Percentiles rank a stretch among this genome's conserved stretches.
These are phyloP conservation scores for Drosophila nasuta DNA, from an alignment of 1,140 invertebrate species.

Conservation along the genomic window DNA sequence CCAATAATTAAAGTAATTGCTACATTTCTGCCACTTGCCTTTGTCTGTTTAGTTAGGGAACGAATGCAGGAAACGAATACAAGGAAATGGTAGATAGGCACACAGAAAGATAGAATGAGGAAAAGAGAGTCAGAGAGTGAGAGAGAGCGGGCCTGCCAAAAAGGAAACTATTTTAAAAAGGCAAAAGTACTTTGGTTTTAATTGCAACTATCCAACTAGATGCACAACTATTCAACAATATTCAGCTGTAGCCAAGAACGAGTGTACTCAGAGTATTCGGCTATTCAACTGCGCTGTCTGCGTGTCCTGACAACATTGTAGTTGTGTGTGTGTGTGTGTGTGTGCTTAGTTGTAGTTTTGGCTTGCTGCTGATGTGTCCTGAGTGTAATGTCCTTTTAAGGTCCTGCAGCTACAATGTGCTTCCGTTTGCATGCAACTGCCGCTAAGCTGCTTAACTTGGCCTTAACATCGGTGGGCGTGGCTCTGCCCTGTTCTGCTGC, in stretches of 20 bases:
- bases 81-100: neutral
- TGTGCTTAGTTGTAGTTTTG: slow-evolving; percentile 37
- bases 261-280: slow-evolving; percentile 15
- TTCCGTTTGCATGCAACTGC: slow-evolving; percentile 76
- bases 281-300: slow-evolving; percentile 49
- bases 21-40: slow-evolving; percentile 79
- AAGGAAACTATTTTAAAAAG: slow-evolving; percentile 83
- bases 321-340: slow-evolving; percentile 5
- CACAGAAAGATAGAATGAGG: neutral
- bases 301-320: slow-evolving; percentile 64
- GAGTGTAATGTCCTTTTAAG: slow-evolving; percentile 75
- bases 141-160: slow-evolving; percentile 52
- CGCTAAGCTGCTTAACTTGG: slow-evolving; percentile 74
- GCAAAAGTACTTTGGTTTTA: slow-evolving; percentile 82
- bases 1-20: slow-evolving; percentile 83
- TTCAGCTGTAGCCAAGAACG: slow-evolving; percentile 15
- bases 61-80: neutral
- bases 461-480: slow-evolving; percentile 22
- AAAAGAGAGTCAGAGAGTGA: neutral
- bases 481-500: neutral
- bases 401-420: slow-evolving; percentile 65
- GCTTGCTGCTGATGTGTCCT: slow-evolving; percentile 35
- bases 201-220: slow-evolving; percentile 67
- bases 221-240: slow-evolving; percentile 24
- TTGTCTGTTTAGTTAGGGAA: slow-evolving; percentile 42